These are phyloP conservation scores for Alces alces DNA, from an alignment of 2,113 vertebrate genomes.

Conservation along the genomic window DNA sequence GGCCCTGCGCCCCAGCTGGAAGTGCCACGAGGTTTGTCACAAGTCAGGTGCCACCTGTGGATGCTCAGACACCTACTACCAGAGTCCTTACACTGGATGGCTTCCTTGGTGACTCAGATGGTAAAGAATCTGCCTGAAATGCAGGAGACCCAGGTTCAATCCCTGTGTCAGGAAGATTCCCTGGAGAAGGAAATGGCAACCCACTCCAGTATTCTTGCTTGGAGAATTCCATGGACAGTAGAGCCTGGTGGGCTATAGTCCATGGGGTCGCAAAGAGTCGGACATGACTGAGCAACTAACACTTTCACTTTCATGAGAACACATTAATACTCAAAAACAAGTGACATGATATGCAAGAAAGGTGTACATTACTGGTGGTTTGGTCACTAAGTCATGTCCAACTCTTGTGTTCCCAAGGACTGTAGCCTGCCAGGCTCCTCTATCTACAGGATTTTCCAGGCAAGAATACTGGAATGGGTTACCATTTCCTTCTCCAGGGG, in stretches of 20 bases:
- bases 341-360: not conserved
- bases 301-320: not conserved
- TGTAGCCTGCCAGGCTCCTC: accelerated
- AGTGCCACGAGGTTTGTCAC: conserved; percentile 85
- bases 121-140: not conserved
- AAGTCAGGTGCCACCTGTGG: conserved; percentile 86
- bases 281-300: not conserved
- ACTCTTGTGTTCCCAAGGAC: not conserved
- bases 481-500: not conserved
- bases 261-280: not conserved
- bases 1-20: conserved; percentile 86
- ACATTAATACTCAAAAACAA: not conserved
- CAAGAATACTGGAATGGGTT: not conserved
- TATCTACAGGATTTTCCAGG: not conserved
- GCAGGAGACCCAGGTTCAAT: not conserved
- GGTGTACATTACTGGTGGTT: not conserved
- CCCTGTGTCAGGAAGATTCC: not conserved
- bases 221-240: not conserved
- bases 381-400: not conserved
- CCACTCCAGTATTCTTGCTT: not conserved
- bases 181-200: not conserved
- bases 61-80: conserved; percentile 89
- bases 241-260: not conserved
- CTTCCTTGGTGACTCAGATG: not conserved
- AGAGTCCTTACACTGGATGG: conserved; percentile 69